These are phyloP conservation scores for Gonioctena quinquepunctata DNA, from an alignment of 1,140 invertebrate genomes.

Conservation along the genomic window DNA sequence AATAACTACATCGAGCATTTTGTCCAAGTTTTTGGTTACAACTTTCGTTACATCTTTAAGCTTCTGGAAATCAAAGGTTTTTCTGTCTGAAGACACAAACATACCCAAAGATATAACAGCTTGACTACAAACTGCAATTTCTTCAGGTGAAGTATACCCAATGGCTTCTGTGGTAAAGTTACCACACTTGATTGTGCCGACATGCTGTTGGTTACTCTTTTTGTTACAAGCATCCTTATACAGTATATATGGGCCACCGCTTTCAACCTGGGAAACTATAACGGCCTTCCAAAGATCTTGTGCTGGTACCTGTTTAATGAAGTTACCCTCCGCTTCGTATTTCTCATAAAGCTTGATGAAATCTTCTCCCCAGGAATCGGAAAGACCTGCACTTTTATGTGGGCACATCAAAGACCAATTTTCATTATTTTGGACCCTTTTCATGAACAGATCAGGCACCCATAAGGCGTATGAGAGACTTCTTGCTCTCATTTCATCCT, in stretches of 20 bases:
- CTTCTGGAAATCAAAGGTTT: constrained; percentile 87
- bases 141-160: constrained; percentile 88
- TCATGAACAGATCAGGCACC: constrained; percentile 99
- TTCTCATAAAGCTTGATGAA: constrained; percentile 89
- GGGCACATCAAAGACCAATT: constrained; percentile 98
- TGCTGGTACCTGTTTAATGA: constrained; percentile 69
- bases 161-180: constrained; percentile 99
- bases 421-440: constrained; percentile 84
- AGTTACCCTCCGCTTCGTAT: constrained; percentile 81
- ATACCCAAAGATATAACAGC: constrained; percentile 98
- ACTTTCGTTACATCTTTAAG: constrained; percentile 81
- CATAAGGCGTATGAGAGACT: constrained; percentile 98
- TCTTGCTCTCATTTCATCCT: constrained; percentile 89
- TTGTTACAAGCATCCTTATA: constrained; percentile 98
- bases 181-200: constrained; percentile 98
- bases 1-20: constrained; percentile 98
- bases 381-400: constrained; percentile 86
- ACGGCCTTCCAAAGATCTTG: constrained; percentile 93
- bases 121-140: constrained; percentile 98
- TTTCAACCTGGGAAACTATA: constrained; percentile 95
- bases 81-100: constrained; percentile 80
- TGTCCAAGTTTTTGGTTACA: constrained; percentile 92
- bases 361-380: constrained; percentile 92
- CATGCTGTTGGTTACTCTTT: constrained; percentile 98
- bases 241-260: constrained; percentile 97